Conservation (phyloP, 2,797 vertebrate species). For the Falco concolor region DNA sequence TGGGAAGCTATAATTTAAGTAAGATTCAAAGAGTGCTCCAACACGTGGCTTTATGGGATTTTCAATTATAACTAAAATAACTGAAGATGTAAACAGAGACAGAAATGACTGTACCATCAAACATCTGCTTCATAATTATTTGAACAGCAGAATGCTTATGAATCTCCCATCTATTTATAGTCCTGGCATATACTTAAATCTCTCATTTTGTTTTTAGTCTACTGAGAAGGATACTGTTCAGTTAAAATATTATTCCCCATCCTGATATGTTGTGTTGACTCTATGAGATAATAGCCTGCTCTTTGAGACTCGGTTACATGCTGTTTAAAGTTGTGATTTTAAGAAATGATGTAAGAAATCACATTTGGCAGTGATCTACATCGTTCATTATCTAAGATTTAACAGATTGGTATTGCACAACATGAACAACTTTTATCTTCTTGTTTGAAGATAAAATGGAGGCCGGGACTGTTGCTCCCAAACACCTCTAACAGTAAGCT, state of each 20-base stretch:
- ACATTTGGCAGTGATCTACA: background rate
- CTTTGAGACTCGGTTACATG: background rate
- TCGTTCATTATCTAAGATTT: background rate
- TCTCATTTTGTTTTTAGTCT: constrained; percentile 53
- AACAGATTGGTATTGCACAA: background rate
- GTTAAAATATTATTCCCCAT: background rate
- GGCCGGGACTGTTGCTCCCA: background rate
- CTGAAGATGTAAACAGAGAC: constrained; percentile 69
- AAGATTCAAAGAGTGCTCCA: constrained; percentile 35
- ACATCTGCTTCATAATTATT: constrained; percentile 74
- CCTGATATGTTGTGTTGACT: background rate
- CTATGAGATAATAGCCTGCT: background rate
- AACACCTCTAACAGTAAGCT: background rate
- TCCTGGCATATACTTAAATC: constrained; percentile 38
- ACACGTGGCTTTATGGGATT: constrained; percentile 54
- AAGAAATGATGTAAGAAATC: background rate
- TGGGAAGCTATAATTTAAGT: constrained; percentile 42
- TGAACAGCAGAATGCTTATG: constrained; percentile 71
- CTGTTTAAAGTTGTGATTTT: background rate
- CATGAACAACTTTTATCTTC: background rate
- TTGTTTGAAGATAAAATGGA: background rate
- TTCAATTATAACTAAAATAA: constrained; percentile 73
- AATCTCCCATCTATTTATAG: constrained; percentile 69
- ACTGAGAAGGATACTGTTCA: background rate
- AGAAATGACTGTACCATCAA: constrained; percentile 70